Evolutionary conservation across 2,797 vertebrate species (phyloP).

Genomic region (Acropternis orthonyx): DNA sequence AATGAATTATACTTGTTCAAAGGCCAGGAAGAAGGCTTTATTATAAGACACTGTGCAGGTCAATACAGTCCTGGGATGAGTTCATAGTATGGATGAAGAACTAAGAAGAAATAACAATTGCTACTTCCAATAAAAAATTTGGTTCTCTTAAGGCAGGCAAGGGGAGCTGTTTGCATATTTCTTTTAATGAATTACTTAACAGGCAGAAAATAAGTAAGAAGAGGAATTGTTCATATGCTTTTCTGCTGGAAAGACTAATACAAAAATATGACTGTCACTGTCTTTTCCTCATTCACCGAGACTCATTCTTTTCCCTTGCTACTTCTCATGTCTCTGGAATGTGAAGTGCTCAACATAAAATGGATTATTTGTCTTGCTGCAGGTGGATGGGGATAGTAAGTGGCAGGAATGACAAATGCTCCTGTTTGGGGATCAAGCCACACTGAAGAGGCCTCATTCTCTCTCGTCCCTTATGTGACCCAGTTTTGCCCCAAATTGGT

Average conservation of each 20-base stretch:
- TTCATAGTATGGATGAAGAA: not conserved
- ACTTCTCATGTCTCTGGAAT: not conserved
- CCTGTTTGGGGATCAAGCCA: rapidly evolving
- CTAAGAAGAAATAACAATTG: not conserved
- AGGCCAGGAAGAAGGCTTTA: not conserved
- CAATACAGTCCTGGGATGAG: not conserved
- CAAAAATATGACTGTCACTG: not conserved
- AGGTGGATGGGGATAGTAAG: not conserved
- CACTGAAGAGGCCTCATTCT: not conserved
- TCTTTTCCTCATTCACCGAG: not conserved
- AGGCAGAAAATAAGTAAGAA: not conserved
- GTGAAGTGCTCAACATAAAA: not conserved
- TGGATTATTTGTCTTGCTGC: not conserved
- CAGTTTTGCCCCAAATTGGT: not conserved
- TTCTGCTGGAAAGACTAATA: not conserved
- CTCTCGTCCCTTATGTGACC: not conserved
- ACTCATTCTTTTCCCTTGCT: not conserved
- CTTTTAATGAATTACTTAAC: not conserved
- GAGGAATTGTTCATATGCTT: not conserved
- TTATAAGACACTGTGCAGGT: not conserved
- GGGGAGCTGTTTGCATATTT: not conserved
- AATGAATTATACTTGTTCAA: not conserved
- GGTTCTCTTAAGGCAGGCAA: not conserved
- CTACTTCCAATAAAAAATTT: not conserved
- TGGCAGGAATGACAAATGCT: not conserved